Evolutionary conservation across 1,140 invertebrate genomes (phyloP).

Genomic region (Carcinoscorpius rotundicauda): DNA sequence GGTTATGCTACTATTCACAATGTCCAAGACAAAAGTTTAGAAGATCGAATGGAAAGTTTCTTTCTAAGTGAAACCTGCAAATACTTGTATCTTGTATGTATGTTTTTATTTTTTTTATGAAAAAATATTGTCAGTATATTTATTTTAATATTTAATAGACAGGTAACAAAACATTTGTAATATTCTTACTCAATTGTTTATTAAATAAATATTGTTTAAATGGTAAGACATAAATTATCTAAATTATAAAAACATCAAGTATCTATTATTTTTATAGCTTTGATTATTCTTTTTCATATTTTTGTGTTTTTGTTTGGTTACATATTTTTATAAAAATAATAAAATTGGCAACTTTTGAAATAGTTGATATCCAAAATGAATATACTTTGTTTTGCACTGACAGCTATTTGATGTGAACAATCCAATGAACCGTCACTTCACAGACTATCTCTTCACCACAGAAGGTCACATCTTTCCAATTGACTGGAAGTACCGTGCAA

Average conservation of each 20-base stretch:
- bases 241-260: too few species aligned
- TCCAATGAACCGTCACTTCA: constrained; percentile 44
- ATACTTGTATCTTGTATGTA: constrained; percentile 71
- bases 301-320: too few species aligned
- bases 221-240: too few species aligned
- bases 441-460: constrained; percentile 49
- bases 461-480: constrained; percentile 55
- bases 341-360: constrained; percentile 2
- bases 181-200: too few species aligned
- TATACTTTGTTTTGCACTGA: constrained; percentile 22
- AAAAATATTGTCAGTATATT: not conserved
- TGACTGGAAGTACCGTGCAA: constrained; percentile 33
- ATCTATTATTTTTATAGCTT: too few species aligned
- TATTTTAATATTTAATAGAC: not conserved
- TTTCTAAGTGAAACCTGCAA: constrained; percentile 97
- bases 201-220: too few species aligned
- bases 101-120: constrained; percentile 2
- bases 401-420: constrained; percentile 56
- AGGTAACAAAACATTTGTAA: too few species aligned
- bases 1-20: constrained; percentile 58
- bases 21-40: constrained; percentile 82
- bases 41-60: constrained; percentile 99
- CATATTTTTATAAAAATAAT: too few species aligned
- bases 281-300: too few species aligned
- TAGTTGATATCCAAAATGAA: not conserved